Percentiles rank a stretch among this genome's conserved stretches.
Conservation (phyloP, 2,113 vertebrate species). For the Odobenus rosmarus region DNA sequence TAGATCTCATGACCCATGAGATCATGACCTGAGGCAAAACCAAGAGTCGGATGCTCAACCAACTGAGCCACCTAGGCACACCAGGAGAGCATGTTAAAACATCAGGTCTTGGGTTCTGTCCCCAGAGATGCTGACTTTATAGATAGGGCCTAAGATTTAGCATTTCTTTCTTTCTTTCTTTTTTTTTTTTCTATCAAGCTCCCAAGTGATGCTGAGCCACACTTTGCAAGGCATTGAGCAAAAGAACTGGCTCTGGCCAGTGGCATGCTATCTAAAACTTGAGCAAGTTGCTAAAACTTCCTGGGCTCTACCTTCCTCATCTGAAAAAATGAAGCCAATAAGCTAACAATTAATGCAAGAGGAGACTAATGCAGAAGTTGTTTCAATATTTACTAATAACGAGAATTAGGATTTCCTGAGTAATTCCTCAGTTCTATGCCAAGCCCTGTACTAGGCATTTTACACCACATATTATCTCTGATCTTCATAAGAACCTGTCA, state of each 20-base stretch:
- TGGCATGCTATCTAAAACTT: neutral
- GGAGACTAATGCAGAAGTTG: neutral
- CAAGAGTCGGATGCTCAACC: neutral
- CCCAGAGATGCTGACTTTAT: neutral
- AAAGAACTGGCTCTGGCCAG: neutral
- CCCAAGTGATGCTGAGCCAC: neutral
- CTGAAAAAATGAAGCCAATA: neutral
- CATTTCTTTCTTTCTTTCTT: neutral
- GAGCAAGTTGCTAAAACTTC: neutral
- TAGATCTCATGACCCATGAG: neutral
- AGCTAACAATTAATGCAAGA: neutral
- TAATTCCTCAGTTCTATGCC: neutral
- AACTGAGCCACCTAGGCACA: neutral
- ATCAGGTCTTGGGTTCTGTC: neutral
- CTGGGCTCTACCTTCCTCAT: neutral
- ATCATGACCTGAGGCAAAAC: neutral
- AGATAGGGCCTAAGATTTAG: neutral
- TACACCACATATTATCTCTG: neutral
- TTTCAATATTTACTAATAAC: slow-evolving; percentile 11
- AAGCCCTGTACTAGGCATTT: neutral
- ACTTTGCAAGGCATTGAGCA: neutral
- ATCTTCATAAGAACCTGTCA: neutral
- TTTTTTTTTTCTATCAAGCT: neutral
- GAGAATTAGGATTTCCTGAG: slow-evolving; percentile 5
- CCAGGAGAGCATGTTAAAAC: neutral